Evolutionary conservation across 2,888 invertebrate species (phyloP), one percentile per base, ranked within the genome.

Genomic region (Salticus scenicus): DNA sequence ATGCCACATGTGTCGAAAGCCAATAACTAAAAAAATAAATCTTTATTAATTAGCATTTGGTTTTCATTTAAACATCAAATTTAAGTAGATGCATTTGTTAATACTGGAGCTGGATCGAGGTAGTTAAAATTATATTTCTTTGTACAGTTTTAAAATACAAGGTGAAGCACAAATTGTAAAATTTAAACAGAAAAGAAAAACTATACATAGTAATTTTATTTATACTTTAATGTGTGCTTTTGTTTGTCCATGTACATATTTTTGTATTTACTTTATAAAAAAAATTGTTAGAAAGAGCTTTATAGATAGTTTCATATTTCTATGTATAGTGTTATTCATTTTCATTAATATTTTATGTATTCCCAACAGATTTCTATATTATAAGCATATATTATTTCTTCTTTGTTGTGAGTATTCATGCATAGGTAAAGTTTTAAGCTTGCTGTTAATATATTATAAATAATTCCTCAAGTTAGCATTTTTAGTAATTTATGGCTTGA

Each of bases 1-100:
- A 27, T 97, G 96, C 92, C 96, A 96, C 92, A 96, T 97, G 96
- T 95, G 95, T 92, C 93, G 95, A 66, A 94, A 94, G 91, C 93
- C 94, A 17, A 95, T 95, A 89, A 94, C 94, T 75, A 94, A 94
- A 90, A 95, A 94, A 90, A 95, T 95, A 88, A 93, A 93, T 90
- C 91, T 94, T 57, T 94, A 93, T 81, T 90, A 87, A 89, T 70
- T 24, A 28, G 64, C 0, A 2, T n/a, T 7, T 17, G 28, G 14
- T 57, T 67, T 70, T 20, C 33, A 41, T 12, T 12, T 20, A 24
- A 37, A 70, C 20, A 12, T 70, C 66, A 31, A 24, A 10, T 70
- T 69, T 12, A 10, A 57, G 28, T 47, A 10, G 10, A 28, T 31
- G 66, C 66, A 66, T 24, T 14, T 64, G 17, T 66, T 66, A n/a